Base-by-base conservation (phyloP, 2,113 vertebrate genomes). In the Anseranas semipalmata region DNA sequence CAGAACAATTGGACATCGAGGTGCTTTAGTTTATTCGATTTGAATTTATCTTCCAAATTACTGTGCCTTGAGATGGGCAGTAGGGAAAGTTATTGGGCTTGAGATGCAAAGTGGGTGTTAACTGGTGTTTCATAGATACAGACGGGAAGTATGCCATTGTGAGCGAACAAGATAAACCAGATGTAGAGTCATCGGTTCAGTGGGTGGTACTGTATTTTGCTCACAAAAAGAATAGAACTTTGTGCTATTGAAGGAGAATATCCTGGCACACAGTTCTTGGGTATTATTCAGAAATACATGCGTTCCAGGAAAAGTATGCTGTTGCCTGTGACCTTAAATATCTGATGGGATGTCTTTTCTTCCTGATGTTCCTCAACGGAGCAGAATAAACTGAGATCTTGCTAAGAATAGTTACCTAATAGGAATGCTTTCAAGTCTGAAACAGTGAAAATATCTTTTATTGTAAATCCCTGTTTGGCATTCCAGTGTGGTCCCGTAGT, bases 151-250 rank as follows among this genome's bases (percentile, higher is more conserved):
- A 33, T 90, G 72, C 53, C 37, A 88, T 90, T 94, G 82, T 96
- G 91, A 96, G 65, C 4, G 73, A 94, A 74, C 15, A 9, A 96
- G 95, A 92, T 97, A 97, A 81, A 96, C 87, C 70, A 96, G 82
- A 87, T 92, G 76, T 67, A 45, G 81, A 98, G 89, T 90, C 96
- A 88, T 96, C 16, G 4, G 60, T 89, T 50, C 39, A 48, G 76
- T 92, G 95, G 95, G 91, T 97, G 91, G 89, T 93, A 72, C 89
- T 95, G 27, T 85, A 60, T 97, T 97, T 97, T 97, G 76, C 74
- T 93, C 10, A 7, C 62, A 82, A 84, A 89, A 94, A 95, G 84
- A 97, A 96, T 91, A 95, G 94, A 66, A 87, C 80, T 96, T 89
- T 83, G 89, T 92, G 77, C 89, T 95, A 58, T 87, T 96, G 89